phyloP scores from a whole-genome alignment of 2,113 vertebrate genomes.

The Pantherophis guttatus region DNA sequence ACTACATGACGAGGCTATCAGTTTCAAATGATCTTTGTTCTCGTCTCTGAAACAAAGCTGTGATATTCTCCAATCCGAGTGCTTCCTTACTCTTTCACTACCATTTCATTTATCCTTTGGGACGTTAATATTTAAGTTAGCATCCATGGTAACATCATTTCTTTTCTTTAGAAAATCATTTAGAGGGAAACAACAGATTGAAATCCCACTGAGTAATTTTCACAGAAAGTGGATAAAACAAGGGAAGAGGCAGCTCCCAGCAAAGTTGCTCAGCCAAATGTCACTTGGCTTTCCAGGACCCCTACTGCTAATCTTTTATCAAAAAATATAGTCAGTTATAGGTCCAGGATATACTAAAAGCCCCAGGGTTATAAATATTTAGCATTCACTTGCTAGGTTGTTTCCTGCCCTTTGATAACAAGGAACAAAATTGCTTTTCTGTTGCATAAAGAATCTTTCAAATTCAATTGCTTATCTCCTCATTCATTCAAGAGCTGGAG shows the following conservation, averaged over 20 bases:
- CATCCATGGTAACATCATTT: conserved; percentile 2
- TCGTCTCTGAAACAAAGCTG: not conserved
- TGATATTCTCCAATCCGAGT: not conserved
- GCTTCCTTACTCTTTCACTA: not conserved
- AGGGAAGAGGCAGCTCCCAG: not conserved
- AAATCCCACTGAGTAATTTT: conserved; percentile 20
- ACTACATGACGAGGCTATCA: not conserved
- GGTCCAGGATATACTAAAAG: conserved; percentile 15
- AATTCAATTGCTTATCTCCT: conserved; percentile 80
- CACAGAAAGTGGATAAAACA: conserved; percentile 12
- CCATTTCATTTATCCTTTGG: conserved; percentile 4
- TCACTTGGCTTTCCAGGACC: conserved; percentile 5
- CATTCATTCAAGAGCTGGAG: conserved; percentile 72
- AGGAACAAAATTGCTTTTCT: conserved; percentile 79
- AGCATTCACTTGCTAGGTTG: conserved; percentile 66
- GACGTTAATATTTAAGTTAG: conserved; percentile 19
- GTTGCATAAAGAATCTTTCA: conserved; percentile 79
- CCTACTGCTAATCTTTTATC: not conserved
- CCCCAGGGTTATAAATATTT: conserved; percentile 61
- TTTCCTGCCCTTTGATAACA: conserved; percentile 74
- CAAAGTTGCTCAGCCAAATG: not conserved
- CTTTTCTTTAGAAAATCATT: conserved; percentile 6
- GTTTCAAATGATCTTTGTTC: conserved; percentile 7
- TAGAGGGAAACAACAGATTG: not conserved
- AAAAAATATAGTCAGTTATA: not conserved